Evolutionary conservation across 2,797 vertebrate genomes (phyloP).

Genomic region (Hydrocynus forskahlii): DNA sequence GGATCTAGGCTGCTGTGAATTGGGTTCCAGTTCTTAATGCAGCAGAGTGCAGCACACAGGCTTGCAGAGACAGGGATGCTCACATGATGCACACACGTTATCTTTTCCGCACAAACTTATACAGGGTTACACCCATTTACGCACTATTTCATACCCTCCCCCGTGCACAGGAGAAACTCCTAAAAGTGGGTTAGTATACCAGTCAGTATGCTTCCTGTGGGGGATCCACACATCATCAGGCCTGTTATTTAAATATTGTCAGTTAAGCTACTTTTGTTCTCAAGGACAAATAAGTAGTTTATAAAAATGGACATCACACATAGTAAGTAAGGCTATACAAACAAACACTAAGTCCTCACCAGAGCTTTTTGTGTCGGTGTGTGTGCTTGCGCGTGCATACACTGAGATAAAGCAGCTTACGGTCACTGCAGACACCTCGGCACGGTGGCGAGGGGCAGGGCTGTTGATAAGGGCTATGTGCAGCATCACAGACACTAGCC

Average conservation of each 20-base stretch:
- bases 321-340: constrained; percentile 8
- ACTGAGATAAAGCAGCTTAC: constrained; percentile 61
- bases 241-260: neutral
- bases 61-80: constrained; percentile 44
- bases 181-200: constrained; percentile 22
- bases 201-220: constrained; percentile 10
- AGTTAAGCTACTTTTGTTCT: neutral
- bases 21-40: constrained; percentile 42
- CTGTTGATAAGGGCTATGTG: constrained; percentile 56
- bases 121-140: neutral
- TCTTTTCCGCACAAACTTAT: constrained; percentile 42
- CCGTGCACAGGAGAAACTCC: neutral
- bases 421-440: constrained; percentile 47
- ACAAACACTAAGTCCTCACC: constrained; percentile 15
- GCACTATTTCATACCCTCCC: neutral
- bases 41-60: constrained; percentile 14
- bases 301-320: neutral
- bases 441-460: constrained; percentile 61
- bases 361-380: neutral
- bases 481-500: constrained; percentile 61
- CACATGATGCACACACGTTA: constrained; percentile 48
- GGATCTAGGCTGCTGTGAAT: constrained; percentile 64
- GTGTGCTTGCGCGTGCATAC: constrained; percentile 24
- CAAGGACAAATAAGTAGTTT: neutral
- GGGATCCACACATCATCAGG: neutral